A percentile compares a stretch with the other conserved stretches of the same genome.
phyloP scores from a whole-genome alignment of 2,113 vertebrate genomes.

The Ictalurus furcatus region DNA sequence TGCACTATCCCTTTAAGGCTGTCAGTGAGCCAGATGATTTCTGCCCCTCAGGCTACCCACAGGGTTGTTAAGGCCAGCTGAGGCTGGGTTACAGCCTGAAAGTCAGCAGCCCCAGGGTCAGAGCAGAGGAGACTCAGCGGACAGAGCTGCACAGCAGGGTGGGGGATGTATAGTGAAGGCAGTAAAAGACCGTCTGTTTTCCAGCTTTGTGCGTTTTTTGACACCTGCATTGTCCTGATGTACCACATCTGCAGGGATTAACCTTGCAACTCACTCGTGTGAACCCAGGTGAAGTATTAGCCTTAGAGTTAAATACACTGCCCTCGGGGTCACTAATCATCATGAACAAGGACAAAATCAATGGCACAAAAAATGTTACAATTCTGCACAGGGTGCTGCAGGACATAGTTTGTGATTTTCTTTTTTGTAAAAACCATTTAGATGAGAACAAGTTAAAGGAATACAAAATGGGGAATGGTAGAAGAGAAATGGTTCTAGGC shows the following conservation, averaged over 20 bases:
- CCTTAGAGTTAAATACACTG: constrained; percentile 1
- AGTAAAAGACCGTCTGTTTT: constrained; percentile 19
- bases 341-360: constrained; percentile 31
- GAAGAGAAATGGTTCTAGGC: neutral
- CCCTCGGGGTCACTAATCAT: constrained; percentile 29
- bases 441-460: neutral
- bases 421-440: neutral
- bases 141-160: neutral
- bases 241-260: constrained; percentile 37
- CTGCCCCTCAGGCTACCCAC: constrained; percentile 33
- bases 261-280: constrained; percentile 8
- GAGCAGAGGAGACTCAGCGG: neutral
- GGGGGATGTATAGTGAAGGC: neutral
- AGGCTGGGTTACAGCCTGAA: neutral
- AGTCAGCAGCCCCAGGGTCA: neutral
- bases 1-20: constrained; percentile 9
- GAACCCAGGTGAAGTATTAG: constrained; percentile 18
- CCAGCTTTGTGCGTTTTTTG: constrained; percentile 25
- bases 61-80: constrained; percentile 29
- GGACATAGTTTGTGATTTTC: neutral
- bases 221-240: constrained; percentile 36
- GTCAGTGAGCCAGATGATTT: constrained; percentile 24
- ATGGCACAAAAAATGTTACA: neutral
- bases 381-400: neutral
- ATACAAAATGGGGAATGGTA: neutral